Conservation (phyloP, 2,888 invertebrate genomes). For the Leptinotarsa juncta region DNA sequence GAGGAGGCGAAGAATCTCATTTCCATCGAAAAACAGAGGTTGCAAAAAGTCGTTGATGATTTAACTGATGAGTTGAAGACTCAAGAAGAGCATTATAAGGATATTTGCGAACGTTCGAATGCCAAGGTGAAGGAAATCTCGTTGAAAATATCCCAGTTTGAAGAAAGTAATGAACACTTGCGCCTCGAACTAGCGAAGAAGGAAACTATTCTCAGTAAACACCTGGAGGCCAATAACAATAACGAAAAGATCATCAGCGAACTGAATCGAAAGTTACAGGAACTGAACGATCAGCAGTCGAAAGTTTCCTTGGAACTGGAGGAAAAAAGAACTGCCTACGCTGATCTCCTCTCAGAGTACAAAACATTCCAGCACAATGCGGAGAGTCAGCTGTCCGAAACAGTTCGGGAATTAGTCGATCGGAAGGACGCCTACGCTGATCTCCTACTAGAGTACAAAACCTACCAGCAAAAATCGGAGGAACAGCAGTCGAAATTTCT, state of each 20-base stretch:
- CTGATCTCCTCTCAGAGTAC: slow-evolving; percentile 25
- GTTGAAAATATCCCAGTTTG: slow-evolving; percentile 29
- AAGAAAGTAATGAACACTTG: slow-evolving; percentile 25
- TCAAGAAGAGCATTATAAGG: slow-evolving; percentile 30
- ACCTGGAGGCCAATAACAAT: slow-evolving; percentile 24
- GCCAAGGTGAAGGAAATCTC: slow-evolving; percentile 32
- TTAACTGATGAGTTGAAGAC: slow-evolving; percentile 22
- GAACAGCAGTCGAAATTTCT: slow-evolving; percentile 21
- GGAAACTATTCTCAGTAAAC: slow-evolving; percentile 29
- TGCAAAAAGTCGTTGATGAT: slow-evolving; percentile 28
- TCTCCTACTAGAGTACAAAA: slow-evolving; percentile 27
- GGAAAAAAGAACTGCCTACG: slow-evolving; percentile 13
- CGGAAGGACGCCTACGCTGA: slow-evolving; percentile 20
- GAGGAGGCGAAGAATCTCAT: slow-evolving; percentile 6
- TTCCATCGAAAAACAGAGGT: slow-evolving; percentile 26
- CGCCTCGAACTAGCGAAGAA: slow-evolving; percentile 25
- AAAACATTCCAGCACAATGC: slow-evolving; percentile 23
- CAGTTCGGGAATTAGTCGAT: slow-evolving; percentile 19
- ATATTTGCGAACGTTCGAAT: slow-evolving; percentile 21
- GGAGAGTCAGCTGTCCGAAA: background rate
- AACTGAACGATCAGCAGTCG: slow-evolving; percentile 23
- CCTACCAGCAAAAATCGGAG: slow-evolving; percentile 25
- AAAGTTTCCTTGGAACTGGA: slow-evolving; percentile 24
- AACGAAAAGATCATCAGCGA: slow-evolving; percentile 17
- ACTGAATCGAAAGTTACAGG: slow-evolving; percentile 17